Conservation (phyloP, 2,113 vertebrate genomes). For the Pantherophis guttatus region DNA sequence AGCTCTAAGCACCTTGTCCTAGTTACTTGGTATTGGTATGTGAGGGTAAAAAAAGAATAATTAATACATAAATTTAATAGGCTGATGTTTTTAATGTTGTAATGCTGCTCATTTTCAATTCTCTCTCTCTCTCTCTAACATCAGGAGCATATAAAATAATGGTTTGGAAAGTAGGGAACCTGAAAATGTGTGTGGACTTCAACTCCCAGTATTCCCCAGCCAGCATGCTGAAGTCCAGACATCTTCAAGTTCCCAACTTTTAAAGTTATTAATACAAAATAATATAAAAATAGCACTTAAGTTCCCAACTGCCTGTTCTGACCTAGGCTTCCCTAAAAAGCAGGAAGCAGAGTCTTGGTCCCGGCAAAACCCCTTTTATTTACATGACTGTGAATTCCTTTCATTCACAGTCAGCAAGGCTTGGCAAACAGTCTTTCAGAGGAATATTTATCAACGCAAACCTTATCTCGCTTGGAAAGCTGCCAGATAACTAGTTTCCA, state of each 20-base stretch:
- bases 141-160: neutral
- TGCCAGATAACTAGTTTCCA: too few relatives aligned
- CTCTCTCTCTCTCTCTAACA: neutral
- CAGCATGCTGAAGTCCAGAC: neutral
- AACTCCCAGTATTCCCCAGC: neutral
- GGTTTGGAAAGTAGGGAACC: neutral
- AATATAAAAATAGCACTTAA: neutral
- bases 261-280: neutral
- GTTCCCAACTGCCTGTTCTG: neutral
- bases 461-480: too few relatives aligned
- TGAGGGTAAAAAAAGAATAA: neutral
- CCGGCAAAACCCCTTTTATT: too few relatives aligned
- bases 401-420: too few relatives aligned
- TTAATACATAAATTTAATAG: neutral
- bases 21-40: neutral
- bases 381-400: too few relatives aligned
- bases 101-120: neutral
- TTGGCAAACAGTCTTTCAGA: too few relatives aligned
- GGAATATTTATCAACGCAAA: too few relatives aligned
- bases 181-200: neutral
- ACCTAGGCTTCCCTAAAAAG: too few relatives aligned
- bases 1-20: neutral
- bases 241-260: neutral
- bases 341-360: too few relatives aligned
- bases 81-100: neutral